phyloP scores from a whole-genome alignment of 2,797 vertebrate species.

The Myotis myotis region DNA sequence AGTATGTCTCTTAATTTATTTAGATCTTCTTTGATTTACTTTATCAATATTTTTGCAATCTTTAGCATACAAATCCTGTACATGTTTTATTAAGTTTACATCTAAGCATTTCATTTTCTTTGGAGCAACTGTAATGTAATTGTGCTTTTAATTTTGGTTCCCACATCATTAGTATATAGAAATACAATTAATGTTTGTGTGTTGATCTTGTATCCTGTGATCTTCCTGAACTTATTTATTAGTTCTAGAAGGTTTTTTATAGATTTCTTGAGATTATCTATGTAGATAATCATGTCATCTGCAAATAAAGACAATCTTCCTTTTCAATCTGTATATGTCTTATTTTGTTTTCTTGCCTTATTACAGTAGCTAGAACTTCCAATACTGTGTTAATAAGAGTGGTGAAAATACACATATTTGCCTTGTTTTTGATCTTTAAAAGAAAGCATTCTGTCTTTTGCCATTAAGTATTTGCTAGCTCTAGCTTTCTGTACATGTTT shows the following conservation, averaged over 20 bases:
- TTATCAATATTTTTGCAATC: neutral
- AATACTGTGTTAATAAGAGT: neutral
- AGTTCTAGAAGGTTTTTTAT: neutral
- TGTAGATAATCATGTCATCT: neutral
- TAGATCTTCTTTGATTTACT: neutral
- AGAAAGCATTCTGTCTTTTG: neutral
- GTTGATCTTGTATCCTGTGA: neutral
- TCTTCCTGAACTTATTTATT: neutral
- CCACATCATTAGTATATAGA: neutral
- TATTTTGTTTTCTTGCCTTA: neutral
- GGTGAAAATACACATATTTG: neutral
- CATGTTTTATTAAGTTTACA: neutral
- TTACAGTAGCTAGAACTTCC: neutral
- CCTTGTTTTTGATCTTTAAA: neutral
- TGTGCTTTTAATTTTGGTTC: neutral
- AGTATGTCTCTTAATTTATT: neutral
- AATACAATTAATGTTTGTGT: neutral
- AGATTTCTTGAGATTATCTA: neutral
- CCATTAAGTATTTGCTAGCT: neutral
- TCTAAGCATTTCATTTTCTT: neutral
- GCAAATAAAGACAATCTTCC: neutral
- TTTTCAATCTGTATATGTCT: neutral
- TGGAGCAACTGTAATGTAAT: neutral
- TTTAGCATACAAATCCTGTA: neutral
- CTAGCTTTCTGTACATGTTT: neutral